A percentile compares a stretch with the other conserved stretches of the same genome.
These are phyloP conservation scores for Plectrocnemia conspersa DNA, from an alignment of 1,140 invertebrate species.

Conservation along the genomic window DNA sequence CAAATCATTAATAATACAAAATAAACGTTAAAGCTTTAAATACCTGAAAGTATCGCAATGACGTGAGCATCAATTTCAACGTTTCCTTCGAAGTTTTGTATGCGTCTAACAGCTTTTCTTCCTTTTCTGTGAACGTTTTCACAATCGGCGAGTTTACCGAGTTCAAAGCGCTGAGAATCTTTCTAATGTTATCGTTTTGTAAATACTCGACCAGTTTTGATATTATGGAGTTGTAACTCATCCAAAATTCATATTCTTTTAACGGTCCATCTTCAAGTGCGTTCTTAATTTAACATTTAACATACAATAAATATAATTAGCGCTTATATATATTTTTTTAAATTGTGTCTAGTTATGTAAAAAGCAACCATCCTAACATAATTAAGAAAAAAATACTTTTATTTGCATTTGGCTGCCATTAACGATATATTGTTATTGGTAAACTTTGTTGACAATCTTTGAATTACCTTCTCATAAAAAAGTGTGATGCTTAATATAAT, in stretches of 20 bases:
- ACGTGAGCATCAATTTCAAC: conserved; percentile 74
- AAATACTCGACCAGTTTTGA: conserved; percentile 76
- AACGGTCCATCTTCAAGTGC: conserved; percentile 69
- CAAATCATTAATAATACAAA: conserved; percentile 17
- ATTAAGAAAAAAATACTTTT: too few species aligned
- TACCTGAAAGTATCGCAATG: conserved; percentile 76
- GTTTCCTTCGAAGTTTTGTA: conserved; percentile 81
- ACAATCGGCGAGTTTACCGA: conserved; percentile 38
- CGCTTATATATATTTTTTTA: too few species aligned
- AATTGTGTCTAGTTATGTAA: too few species aligned
- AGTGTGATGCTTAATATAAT: too few species aligned
- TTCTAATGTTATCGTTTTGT: conserved; percentile 62
- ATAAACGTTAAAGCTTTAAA: conserved; percentile 24
- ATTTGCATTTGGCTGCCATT: too few species aligned
- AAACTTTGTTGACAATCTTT: too few species aligned
- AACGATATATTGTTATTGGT: too few species aligned
- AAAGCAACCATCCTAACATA: too few species aligned
- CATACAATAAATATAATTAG: too few species aligned
- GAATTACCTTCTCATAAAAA: too few species aligned
- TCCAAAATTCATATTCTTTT: conserved; percentile 79
- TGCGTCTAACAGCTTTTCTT: conserved; percentile 59
- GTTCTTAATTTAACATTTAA: conserved; percentile 40
- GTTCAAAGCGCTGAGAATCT: conserved; percentile 50
- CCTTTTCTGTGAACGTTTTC: conserved; percentile 37
- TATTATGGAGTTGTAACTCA: conserved; percentile 67